Evolutionary conservation across 2,888 invertebrate species (phyloP), one percentile per base, ranked within the genome.

Genomic region (Pinctada fucata): DNA sequence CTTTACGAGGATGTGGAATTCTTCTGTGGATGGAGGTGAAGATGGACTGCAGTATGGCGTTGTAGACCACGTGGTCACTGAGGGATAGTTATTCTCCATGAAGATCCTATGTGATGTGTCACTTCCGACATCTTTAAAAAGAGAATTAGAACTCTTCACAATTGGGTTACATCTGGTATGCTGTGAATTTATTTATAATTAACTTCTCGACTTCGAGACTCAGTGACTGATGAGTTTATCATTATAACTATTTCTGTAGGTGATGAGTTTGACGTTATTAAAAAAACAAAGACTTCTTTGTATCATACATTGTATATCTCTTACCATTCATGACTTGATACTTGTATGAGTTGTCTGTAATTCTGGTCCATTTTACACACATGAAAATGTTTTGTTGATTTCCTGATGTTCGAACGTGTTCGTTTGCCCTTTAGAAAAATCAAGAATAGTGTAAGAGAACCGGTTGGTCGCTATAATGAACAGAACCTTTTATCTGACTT

Each of bases 1-100:
- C 51, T 78, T 80, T 6, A 80, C 80, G 8, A 75, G 66, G 49
- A 80, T 63, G n/a, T 74, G 67, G 64, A 78, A 75, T 68, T 80
- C 78, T 72, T 77, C 80, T 3, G 63, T 70, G 50, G 65, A 64
- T 0, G 77, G 78, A n/a, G 75, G 68, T 5, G 31, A 74, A 13
- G 72, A 10, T 45, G 80, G 63, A 3, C 45, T 45, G 52, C 80
- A 80, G 47, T 72, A 75, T 8, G 68, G 51, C 0, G 80, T 51
- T 2, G 75, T 65, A 4, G 69, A 31, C 74, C 77, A 77, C n/a
- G 68, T 47, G 4, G 75, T 47, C 16, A 51, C 70, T n/a, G 72
- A 45, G 0, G 77, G 45, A 72, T 75, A 71, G 10, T 72, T n/a
- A 8, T 50, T 13, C 16, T 68, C 67, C 3, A 80, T 10, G n/a